Base-by-base conservation (phyloP, 2,797 vertebrate genomes). In the Pristis pectinata region DNA sequence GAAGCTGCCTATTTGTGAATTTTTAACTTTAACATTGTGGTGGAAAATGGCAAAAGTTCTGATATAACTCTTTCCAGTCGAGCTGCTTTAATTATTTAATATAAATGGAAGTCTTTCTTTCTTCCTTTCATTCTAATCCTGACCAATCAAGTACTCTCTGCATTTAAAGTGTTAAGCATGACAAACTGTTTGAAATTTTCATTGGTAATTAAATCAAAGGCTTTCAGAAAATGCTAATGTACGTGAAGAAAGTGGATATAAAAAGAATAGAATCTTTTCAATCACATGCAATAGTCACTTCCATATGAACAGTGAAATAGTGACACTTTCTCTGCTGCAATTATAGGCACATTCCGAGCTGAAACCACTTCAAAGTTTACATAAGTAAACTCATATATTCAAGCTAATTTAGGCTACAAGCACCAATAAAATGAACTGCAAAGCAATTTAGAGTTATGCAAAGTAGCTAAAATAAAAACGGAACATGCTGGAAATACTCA, bases 161-260 rank as follows among this genome's bases (percentile, higher is more conserved):
- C n/a, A 64, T n/a, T n/a, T 64, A n/a, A 64, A 91, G 19, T 64
- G 37, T 59, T n/a, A 13, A 91, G 5, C 56, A 56, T 91, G 87
- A 34, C 56, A 64, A 64, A 64, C 6, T 91, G 9, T 34, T 10
- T 8, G 27, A 53, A 49, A 87, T 56, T 67, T 64, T 91, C 59
- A 91, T 22, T 67, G 59, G n/a, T 24, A 8, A 67, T 67, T 91
- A 67, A 91, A 91, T 91, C 87, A 87, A 87, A 59, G 83, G 27
- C 3, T 27, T 59, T 24, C 59, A 91, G n/a, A n/a, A 89, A 67
- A 91, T 91, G 61, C 27, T 67, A 67, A 67, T 19, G 2, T 41
- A 17, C n/a, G 61, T 37, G n/a, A 61, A 67, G 13, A 41, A 91
- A 41, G 30, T 13, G 91, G 87, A 64, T 59, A 9, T 24, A 64